These are phyloP conservation scores for Stomorhina lunata DNA, from an alignment of 2,888 invertebrate genomes.

Conservation along the genomic window DNA sequence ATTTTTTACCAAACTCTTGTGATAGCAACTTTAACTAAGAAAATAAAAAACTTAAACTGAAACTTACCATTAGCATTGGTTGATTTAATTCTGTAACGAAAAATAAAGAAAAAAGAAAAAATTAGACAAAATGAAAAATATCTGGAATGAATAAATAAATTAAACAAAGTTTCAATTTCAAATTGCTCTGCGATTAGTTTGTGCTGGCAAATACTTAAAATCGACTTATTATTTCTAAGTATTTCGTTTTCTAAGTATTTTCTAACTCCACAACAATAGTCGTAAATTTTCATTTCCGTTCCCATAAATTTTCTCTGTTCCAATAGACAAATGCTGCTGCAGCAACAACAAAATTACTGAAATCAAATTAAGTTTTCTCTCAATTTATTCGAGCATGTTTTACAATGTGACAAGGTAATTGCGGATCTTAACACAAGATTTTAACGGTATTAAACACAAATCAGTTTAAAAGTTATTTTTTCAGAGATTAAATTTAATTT, in stretches of 20 bases:
- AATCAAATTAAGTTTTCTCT: constrained; percentile 56
- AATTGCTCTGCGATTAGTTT: constrained; percentile 58
- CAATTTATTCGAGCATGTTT: constrained; percentile 30
- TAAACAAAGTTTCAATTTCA: constrained; percentile 65
- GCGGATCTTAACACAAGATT: constrained; percentile 52
- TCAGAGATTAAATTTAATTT: constrained; percentile 29
- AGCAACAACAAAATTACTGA: constrained; percentile 43
- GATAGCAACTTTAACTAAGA: constrained; percentile 12
- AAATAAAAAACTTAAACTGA: constrained; percentile 5
- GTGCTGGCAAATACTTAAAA: constrained; percentile 62
- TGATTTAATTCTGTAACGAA: constrained; percentile 80
- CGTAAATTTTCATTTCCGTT: constrained; percentile 66
- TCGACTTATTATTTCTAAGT: constrained; percentile 32
- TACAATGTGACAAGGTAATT: constrained; percentile 52
- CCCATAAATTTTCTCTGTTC: constrained; percentile 61
- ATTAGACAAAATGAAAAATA: constrained; percentile 48
- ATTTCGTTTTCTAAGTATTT: constrained; percentile 35
- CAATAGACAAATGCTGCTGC: constrained; percentile 56
- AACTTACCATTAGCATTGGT: constrained; percentile 80
- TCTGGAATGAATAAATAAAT: too few relatives aligned
- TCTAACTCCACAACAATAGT: constrained; percentile 64
- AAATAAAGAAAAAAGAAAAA: constrained; percentile 61
- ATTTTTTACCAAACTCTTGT: constrained; percentile 49
- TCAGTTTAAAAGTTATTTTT: constrained; percentile 47
- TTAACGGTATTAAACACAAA: constrained; percentile 51